phyloP scores from a whole-genome alignment of 2,113 vertebrate genomes.

The Scomber scombrus region DNA sequence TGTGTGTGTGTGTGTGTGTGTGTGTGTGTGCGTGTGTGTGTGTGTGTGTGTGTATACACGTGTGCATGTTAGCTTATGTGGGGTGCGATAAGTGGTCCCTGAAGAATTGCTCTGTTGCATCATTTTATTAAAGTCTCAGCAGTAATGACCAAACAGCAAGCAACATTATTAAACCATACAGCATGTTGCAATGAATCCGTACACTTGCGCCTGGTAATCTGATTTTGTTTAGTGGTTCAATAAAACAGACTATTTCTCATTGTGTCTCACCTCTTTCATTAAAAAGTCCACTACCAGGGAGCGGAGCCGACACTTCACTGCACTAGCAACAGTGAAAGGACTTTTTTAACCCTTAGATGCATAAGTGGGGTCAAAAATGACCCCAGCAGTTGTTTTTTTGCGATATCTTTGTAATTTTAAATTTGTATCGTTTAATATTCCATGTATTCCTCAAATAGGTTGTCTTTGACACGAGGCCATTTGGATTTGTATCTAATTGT shows the following conservation, averaged over 20 bases:
- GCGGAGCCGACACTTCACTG: conserved; percentile 7
- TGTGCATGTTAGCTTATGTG: not conserved
- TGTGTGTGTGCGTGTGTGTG: no score
- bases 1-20: no score
- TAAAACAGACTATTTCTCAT: conserved; percentile 41
- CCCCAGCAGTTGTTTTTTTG: no score
- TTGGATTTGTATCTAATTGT: no score
- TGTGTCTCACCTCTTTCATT: conserved; percentile 49
- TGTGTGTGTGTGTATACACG: not conserved
- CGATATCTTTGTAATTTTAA: no score
- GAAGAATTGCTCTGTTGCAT: conserved; percentile 32
- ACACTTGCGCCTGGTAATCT: conserved; percentile 52
- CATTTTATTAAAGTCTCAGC: conserved; percentile 37
- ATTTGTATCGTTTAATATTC: no score
- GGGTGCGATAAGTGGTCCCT: conserved; percentile 28
- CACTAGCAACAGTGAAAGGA: not conserved
- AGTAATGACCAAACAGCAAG: conserved; percentile 55
- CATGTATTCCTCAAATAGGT: no score
- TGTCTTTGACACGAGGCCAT: no score
- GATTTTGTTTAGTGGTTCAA: conserved; percentile 51
- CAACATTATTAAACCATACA: conserved; percentile 24
- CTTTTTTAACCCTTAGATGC: no score
- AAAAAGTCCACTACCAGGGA: not conserved
- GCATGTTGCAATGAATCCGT: conserved; percentile 31
- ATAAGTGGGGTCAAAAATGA: no score